Evolutionary conservation across 2,113 vertebrate genomes (phyloP).

Genomic region (Acanthochromis polyacanthus): DNA sequence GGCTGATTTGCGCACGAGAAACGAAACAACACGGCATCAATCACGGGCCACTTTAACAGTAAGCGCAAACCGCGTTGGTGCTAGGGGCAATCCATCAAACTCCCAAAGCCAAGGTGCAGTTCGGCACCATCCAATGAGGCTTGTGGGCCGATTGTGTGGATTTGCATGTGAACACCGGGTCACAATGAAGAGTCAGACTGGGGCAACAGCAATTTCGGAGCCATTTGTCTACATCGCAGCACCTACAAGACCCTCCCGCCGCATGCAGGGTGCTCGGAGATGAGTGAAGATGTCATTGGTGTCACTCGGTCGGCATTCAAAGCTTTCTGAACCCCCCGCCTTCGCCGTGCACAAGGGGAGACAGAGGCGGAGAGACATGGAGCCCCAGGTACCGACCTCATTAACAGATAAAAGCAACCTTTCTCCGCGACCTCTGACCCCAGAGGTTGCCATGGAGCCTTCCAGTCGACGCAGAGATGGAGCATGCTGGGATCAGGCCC

Average conservation of each 20-base stretch:
- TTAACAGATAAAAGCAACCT: slow-evolving; percentile 87
- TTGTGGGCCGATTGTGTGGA: slow-evolving; percentile 62
- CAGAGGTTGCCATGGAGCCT: slow-evolving; percentile 84
- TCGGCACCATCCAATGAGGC: slow-evolving; percentile 29
- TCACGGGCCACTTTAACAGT: slow-evolving; percentile 47
- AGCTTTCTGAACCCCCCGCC: slow-evolving; percentile 13
- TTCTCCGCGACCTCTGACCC: slow-evolving; percentile 80
- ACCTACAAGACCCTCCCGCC: slow-evolving; percentile 36
- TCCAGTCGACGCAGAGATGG: slow-evolving; percentile 69
- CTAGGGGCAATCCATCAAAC: slow-evolving; percentile 66
- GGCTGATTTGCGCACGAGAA: slow-evolving; percentile 45
- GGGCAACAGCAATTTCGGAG: slow-evolving; percentile 68
- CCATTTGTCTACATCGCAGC: slow-evolving; percentile 67
- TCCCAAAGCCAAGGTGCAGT: slow-evolving; percentile 21
- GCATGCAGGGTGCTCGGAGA: slow-evolving; percentile 35
- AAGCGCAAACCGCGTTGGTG: slow-evolving; percentile 48
- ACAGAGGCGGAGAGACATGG: slow-evolving; percentile 66
- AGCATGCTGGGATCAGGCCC: slow-evolving; percentile 77
- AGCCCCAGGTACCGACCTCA: slow-evolving; percentile 84
- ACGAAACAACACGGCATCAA: slow-evolving; percentile 54
- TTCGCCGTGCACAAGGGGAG: slow-evolving; percentile 49
- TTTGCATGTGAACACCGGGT: slow-evolving; percentile 81
- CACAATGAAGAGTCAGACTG: slow-evolving; percentile 79
- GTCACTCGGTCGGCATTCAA: slow-evolving; percentile 76
- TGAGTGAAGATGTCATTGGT: slow-evolving; percentile 80